Percentiles rank a stretch among this genome's conserved stretches.
Evolutionary conservation across 2,888 invertebrate species (phyloP).

Genomic region (Villa cingulata): DNA sequence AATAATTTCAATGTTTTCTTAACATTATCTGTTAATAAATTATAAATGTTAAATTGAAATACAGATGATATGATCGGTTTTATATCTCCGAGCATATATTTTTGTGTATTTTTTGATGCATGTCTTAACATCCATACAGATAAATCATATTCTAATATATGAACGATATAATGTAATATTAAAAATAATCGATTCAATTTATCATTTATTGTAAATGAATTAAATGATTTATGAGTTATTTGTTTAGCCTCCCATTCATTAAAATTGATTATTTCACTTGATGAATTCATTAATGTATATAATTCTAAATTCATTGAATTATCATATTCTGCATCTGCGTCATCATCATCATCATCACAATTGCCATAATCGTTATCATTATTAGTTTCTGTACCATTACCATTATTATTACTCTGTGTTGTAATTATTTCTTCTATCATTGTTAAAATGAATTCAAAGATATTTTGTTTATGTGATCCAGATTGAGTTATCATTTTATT

Average conservation of each 20-base stretch:
- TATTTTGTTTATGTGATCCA: slow-evolving; percentile 11
- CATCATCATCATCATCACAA: background rate
- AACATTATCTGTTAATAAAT: slow-evolving; percentile 20
- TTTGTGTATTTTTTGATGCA: slow-evolving; percentile 19
- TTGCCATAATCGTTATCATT: background rate
- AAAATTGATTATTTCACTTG: slow-evolving; percentile 18
- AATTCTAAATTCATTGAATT: background rate
- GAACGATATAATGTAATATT: slow-evolving; percentile 39
- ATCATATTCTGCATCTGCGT: background rate
- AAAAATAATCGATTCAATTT: slow-evolving; percentile 41
- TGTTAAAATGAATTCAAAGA: slow-evolving; percentile 19
- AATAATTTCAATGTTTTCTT: slow-evolving; percentile 24
- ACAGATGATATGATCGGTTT: slow-evolving; percentile 24
- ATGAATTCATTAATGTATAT: slow-evolving; percentile 2
- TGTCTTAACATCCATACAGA: slow-evolving; percentile 43
- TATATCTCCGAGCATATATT: slow-evolving; percentile 22
- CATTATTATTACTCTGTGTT: slow-evolving; percentile 12
- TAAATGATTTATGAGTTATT: slow-evolving; percentile 18
- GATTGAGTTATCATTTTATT: too few species aligned
- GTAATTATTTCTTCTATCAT: slow-evolving; percentile 21
- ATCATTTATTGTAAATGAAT: slow-evolving; percentile 23
- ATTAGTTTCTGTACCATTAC: slow-evolving; percentile 12
- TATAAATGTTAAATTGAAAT: slow-evolving; percentile 21
- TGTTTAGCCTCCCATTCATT: slow-evolving; percentile 26
- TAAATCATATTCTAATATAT: slow-evolving; percentile 43